phyloP scores from a whole-genome alignment of 1,140 invertebrate species.

The Rhyacophila brunnea region DNA sequence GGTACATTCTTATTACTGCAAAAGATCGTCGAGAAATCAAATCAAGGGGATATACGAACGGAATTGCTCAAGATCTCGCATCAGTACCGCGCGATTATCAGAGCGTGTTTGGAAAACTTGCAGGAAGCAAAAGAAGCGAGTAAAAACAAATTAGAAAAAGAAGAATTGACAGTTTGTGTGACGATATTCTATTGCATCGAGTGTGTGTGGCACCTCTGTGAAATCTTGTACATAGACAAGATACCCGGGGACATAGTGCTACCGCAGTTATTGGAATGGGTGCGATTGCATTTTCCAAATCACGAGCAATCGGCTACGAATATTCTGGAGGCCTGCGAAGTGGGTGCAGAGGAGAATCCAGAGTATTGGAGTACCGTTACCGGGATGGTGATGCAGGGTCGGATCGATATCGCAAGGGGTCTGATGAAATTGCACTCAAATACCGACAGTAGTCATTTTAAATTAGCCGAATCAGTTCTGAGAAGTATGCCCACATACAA shows the following conservation, averaged over 20 bases:
- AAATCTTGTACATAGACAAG: slow-evolving; percentile 83
- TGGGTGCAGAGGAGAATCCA: slow-evolving; percentile 58
- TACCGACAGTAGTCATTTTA: slow-evolving; percentile 66
- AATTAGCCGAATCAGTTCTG: slow-evolving; percentile 71
- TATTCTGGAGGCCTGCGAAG: slow-evolving; percentile 63
- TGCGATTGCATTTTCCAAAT: slow-evolving; percentile 80
- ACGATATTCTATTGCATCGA: slow-evolving; percentile 88
- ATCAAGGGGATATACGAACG: slow-evolving; percentile 49
- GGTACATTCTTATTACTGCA: slow-evolving; percentile 72
- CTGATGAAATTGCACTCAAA: slow-evolving; percentile 75
- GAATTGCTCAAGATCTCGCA: slow-evolving; percentile 76
- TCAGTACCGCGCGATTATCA: slow-evolving; percentile 79
- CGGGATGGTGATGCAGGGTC: slow-evolving; percentile 77
- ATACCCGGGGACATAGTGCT: slow-evolving; percentile 72
- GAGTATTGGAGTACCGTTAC: slow-evolving; percentile 84
- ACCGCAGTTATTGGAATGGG: slow-evolving; percentile 81
- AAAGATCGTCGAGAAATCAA: slow-evolving; percentile 52
- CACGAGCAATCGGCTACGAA: slow-evolving; percentile 67
- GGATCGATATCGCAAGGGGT: slow-evolving; percentile 73
- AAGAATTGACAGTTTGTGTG: slow-evolving; percentile 64
- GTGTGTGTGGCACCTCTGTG: slow-evolving; percentile 89
- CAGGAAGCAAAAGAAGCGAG: slow-evolving; percentile 62
- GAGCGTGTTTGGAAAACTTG: slow-evolving; percentile 78
- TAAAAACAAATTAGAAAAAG: slow-evolving; percentile 54
- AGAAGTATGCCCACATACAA: slow-evolving; percentile 79